Evolutionary conservation across 1,140 invertebrate species (phyloP).

Genomic region (Nebria ingens): DNA sequence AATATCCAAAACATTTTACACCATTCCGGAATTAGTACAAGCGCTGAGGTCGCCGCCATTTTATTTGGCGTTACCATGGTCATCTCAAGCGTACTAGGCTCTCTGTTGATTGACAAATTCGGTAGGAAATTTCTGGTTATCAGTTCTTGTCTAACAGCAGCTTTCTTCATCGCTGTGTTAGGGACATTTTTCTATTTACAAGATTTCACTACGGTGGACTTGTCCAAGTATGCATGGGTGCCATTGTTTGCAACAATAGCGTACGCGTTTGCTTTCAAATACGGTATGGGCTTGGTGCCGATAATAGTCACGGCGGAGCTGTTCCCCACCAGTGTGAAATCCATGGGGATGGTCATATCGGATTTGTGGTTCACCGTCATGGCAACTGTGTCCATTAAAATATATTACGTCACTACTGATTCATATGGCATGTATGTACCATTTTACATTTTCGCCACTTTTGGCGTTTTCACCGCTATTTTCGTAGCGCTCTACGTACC

Average conservation of each 20-base stretch:
- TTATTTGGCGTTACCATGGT: conserved; percentile 28
- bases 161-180: conserved; percentile 22
- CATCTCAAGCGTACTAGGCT: conserved; percentile 21
- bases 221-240: conserved; percentile 21
- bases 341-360: conserved; percentile 30
- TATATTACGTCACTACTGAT: conserved; percentile 42
- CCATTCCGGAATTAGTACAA: conserved; percentile 9
- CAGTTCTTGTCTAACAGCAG: conserved; percentile 24
- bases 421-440: conserved; percentile 40
- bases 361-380: conserved; percentile 27
- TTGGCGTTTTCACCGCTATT: conserved; percentile 45
- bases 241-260: conserved; percentile 27
- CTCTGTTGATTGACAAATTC: conserved; percentile 24
- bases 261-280: conserved; percentile 28
- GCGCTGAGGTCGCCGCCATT: conserved; percentile 24
- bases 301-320: conserved; percentile 60
- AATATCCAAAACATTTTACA: conserved; percentile 25
- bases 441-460: conserved; percentile 57
- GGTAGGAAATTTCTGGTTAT: conserved; percentile 28
- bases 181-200: conserved; percentile 30
- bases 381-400: conserved; percentile 56
- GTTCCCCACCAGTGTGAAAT: conserved; percentile 52
- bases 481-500: conserved; percentile 57
- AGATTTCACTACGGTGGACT: conserved; percentile 19
- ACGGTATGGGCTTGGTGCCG: conserved; percentile 46